phyloP scores from a whole-genome alignment of 1,140 invertebrate genomes.

The Nymphalis io region DNA sequence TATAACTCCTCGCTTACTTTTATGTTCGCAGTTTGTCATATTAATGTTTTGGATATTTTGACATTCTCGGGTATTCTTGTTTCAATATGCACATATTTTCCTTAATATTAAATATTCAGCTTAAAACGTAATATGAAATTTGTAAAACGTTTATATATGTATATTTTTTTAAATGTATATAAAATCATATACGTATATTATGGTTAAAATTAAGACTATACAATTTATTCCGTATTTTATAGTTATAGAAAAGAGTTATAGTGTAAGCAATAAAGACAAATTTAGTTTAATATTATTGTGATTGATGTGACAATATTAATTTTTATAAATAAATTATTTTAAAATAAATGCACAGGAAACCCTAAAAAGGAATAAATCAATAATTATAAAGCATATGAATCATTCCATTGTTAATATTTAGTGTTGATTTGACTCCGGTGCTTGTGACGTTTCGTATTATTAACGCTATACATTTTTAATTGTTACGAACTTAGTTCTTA shows the following conservation, averaged over 20 bases:
- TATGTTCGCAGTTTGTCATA: background rate
- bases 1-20: no score
- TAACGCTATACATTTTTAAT: slow-evolving; percentile 7
- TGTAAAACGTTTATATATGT: background rate
- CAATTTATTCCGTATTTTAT: background rate
- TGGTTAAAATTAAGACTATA: slow-evolving; percentile 9
- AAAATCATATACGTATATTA: slow-evolving; percentile 1
- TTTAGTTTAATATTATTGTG: background rate
- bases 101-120: no score
- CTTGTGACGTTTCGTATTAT: slow-evolving; percentile 16
- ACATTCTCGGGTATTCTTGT: no score
- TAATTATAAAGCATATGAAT: slow-evolving; percentile 1
- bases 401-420: slow-evolving; percentile 26
- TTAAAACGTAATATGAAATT: background rate
- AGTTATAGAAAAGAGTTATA: background rate
- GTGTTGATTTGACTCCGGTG: slow-evolving; percentile 14
- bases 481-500: slow-evolving; percentile 22
- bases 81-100: no score
- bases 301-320: slow-evolving; percentile 10
- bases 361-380: background rate
- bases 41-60: background rate
- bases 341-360: background rate
- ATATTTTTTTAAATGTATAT: background rate
- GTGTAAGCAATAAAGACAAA: background rate
- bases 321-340: slow-evolving; percentile 1